Conservation (phyloP, 2,797 vertebrate species). For the Sebastes trivittatus region DNA sequence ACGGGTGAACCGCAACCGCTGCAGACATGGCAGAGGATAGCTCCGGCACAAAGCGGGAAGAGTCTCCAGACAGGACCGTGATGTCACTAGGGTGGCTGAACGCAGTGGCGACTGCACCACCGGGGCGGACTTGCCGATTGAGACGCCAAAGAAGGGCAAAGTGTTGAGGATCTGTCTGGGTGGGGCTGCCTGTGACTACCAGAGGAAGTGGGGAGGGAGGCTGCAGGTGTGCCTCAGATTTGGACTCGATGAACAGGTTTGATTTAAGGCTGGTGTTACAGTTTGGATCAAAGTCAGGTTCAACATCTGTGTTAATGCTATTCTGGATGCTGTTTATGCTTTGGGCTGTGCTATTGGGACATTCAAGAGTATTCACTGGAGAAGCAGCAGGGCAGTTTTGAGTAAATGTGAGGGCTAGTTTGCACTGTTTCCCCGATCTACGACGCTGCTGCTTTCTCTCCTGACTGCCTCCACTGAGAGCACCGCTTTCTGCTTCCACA, state of each 20-base stretch:
- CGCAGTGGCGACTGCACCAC: neutral
- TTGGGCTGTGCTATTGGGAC: constrained; percentile 19
- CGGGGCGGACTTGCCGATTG: constrained; percentile 68
- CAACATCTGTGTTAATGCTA: neutral
- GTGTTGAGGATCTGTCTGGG: constrained; percentile 91
- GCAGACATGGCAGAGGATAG: constrained; percentile 27
- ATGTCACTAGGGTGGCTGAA: constrained; percentile 53
- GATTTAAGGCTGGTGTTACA: constrained; percentile 6
- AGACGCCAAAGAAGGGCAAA: constrained; percentile 93
- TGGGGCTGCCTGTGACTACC: constrained; percentile 29
- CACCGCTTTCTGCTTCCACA: constrained; percentile 42
- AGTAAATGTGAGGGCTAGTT: constrained; percentile 88
- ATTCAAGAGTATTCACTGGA: constrained; percentile 13
- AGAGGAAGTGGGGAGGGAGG: neutral
- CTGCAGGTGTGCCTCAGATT: constrained; percentile 1
- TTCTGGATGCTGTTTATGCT: constrained; percentile 1
- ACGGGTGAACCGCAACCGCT: constrained; percentile 54
- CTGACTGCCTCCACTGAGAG: constrained; percentile 45
- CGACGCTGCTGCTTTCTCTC: constrained; percentile 79
- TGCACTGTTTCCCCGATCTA: constrained; percentile 82
- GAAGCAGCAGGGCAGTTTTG: constrained; percentile 71
- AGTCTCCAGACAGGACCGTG: constrained; percentile 79
- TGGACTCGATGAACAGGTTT: neutral
- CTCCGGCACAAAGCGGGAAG: constrained; percentile 85
- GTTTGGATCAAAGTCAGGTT: neutral